phyloP scores from a whole-genome alignment of 2,888 invertebrate genomes.

The Lapara coniferarum region DNA sequence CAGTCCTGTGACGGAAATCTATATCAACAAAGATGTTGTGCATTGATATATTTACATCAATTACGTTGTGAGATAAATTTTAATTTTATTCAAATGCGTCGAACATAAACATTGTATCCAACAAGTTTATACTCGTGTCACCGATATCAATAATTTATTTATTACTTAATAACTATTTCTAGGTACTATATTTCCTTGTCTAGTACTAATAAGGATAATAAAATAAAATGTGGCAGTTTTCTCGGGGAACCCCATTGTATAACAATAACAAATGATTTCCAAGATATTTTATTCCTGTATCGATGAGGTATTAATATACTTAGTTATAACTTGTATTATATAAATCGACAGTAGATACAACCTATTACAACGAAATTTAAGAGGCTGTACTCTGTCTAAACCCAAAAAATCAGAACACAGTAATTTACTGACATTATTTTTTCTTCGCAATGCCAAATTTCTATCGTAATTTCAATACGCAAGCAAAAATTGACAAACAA shows the following conservation, averaged over 20 bases:
- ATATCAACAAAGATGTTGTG: background rate
- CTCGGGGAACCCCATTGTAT: no score
- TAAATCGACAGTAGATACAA: no score
- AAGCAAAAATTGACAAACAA: background rate
- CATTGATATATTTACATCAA: no score
- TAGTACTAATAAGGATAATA: background rate
- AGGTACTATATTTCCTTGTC: background rate
- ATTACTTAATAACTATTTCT: background rate
- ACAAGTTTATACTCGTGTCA: slow-evolving; percentile 3
- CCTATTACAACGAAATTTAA: no score
- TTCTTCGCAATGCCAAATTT: background rate
- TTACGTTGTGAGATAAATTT: background rate
- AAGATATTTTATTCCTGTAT: no score
- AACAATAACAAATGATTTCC: no score
- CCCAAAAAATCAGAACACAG: background rate
- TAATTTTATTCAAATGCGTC: background rate
- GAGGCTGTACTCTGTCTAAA: no score
- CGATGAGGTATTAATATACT: no score
- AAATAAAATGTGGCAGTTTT: background rate
- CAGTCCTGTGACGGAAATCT: background rate
- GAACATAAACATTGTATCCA: background rate
- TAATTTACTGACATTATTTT: background rate
- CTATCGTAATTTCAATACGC: background rate
- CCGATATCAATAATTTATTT: slow-evolving; percentile 2
- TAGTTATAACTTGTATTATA: no score